These are phyloP conservation scores for Garrulus glandarius DNA, from an alignment of 2,797 vertebrate species.

Conservation along the genomic window DNA sequence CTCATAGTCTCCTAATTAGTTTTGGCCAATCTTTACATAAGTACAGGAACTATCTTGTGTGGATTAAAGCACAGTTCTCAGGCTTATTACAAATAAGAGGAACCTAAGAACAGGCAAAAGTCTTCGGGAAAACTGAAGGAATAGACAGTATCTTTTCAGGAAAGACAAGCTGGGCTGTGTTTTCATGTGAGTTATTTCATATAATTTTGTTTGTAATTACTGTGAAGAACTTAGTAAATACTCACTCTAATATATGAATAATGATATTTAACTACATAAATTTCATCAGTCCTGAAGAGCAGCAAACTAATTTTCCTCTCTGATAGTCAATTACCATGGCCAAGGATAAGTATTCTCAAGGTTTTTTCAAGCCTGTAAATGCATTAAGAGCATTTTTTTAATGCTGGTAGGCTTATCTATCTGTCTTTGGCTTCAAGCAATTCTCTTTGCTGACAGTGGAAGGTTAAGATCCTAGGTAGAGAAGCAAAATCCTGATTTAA, in stretches of 20 bases:
- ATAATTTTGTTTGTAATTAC: not conserved
- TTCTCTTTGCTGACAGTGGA: not conserved
- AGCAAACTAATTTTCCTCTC: not conserved
- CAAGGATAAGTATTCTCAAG: not conserved
- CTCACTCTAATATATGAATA: not conserved
- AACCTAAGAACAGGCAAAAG: not conserved
- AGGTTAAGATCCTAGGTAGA: not conserved
- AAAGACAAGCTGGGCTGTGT: not conserved
- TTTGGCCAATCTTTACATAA: not conserved
- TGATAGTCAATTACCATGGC: not conserved
- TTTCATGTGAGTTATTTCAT: not conserved
- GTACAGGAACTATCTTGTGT: not conserved
- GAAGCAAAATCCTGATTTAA: constrained; percentile 15
- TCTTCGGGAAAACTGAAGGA: not conserved
- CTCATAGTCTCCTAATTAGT: not conserved
- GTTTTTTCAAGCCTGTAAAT: not conserved
- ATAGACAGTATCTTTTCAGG: not conserved
- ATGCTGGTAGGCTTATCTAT: not conserved
- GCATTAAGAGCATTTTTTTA: not conserved
- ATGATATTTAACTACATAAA: not conserved
- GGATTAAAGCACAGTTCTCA: not conserved
- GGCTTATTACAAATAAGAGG: not conserved
- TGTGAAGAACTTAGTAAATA: not conserved
- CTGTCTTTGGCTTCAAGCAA: not conserved
- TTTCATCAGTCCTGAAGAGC: not conserved